A percentile compares a stretch with the other conserved stretches of the same genome.
Evolutionary conservation across 1,140 invertebrate genomes (phyloP).

Genomic region (Lasaia peninsularis): DNA sequence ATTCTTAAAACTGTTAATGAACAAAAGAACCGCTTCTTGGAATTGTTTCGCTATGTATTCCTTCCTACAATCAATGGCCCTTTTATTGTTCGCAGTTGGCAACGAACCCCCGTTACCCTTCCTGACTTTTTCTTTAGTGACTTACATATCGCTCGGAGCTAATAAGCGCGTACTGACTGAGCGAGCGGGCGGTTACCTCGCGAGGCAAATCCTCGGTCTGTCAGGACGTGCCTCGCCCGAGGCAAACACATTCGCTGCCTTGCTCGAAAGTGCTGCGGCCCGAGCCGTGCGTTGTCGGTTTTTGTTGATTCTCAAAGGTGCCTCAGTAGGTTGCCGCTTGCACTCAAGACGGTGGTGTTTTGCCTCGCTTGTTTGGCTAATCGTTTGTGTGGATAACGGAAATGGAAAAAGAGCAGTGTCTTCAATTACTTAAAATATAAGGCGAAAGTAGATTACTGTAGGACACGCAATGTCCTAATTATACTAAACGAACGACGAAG

Average conservation of each 20-base stretch:
- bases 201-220: conserved; percentile 16
- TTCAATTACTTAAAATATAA: too few species aligned
- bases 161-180: background rate
- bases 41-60: background rate
- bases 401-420: too few species aligned
- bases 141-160: background rate
- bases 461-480: too few species aligned
- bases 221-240: conserved; percentile 18
- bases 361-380: too few species aligned
- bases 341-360: too few species aligned
- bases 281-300: too few species aligned
- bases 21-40: background rate
- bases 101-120: background rate
- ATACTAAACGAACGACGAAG: too few species aligned
- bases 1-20: background rate
- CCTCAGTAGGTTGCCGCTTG: too few species aligned
- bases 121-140: background rate
- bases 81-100: background rate
- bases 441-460: too few species aligned
- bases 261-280: conserved; percentile 5
- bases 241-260: conserved; percentile 20
- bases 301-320: too few species aligned
- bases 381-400: too few species aligned
- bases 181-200: background rate
- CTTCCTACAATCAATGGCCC: background rate